A percentile compares a stretch with the other conserved stretches of the same genome.
These are phyloP conservation scores for Rhineura floridana DNA, from an alignment of 2,113 vertebrate species.

Conservation along the genomic window DNA sequence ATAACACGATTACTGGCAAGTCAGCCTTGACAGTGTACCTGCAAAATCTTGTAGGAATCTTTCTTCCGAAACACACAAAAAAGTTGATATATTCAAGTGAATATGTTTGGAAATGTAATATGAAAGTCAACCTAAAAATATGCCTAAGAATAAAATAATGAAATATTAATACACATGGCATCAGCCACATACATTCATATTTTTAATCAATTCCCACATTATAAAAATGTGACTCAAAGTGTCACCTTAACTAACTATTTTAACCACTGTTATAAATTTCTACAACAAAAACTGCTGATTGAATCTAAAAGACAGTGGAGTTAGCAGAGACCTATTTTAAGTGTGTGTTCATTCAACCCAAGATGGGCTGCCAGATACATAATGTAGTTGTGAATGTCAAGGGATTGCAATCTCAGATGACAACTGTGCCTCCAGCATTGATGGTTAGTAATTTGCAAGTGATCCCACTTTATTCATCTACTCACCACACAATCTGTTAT, in stretches of 20 bases:
- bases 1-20: background rate
- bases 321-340: constrained; percentile 43
- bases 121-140: background rate
- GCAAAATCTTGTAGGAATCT: constrained; percentile 10
- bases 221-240: constrained; percentile 58
- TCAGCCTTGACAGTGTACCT: constrained; percentile 4
- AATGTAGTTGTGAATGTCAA: constrained; percentile 32
- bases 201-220: constrained; percentile 59
- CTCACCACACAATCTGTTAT: constrained; percentile 38
- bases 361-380: constrained; percentile 45
- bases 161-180: constrained; percentile 11
- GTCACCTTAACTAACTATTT: constrained; percentile 63
- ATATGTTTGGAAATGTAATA: background rate
- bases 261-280: constrained; percentile 59
- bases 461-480: constrained; percentile 52
- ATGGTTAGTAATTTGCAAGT: constrained; percentile 47
- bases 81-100: background rate
- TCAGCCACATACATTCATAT: constrained; percentile 20
- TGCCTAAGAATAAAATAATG: background rate
- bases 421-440: constrained; percentile 36
- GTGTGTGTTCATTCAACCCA: constrained; percentile 36
- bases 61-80: background rate
- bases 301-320: constrained; percentile 42
- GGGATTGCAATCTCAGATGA: constrained; percentile 30
- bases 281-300: constrained; percentile 56